Evolutionary conservation across 2,113 vertebrate genomes (phyloP).

Genomic region (Spilogale gracilis): DNA sequence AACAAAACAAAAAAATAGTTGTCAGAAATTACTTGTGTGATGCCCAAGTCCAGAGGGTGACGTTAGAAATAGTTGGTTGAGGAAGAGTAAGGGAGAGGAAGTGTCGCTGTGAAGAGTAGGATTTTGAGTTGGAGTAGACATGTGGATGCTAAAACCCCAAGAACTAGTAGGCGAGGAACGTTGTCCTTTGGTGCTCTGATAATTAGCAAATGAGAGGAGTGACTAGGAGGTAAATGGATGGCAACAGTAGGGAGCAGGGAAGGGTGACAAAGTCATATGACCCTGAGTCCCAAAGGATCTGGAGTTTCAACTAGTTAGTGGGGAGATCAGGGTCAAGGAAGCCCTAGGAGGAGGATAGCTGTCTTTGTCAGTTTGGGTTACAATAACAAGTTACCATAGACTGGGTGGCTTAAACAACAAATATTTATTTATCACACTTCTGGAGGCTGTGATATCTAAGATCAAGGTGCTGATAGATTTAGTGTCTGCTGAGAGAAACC

Average conservation of each 20-base stretch:
- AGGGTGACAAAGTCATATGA: neutral
- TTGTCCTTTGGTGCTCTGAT: neutral
- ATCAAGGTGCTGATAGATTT: neutral
- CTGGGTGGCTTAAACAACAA: neutral
- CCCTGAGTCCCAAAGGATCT: neutral
- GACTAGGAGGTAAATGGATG: neutral
- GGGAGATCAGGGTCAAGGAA: neutral
- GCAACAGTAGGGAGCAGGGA: neutral
- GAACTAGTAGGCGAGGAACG: neutral
- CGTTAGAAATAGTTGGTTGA: neutral
- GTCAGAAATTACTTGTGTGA: neutral
- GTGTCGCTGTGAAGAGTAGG: neutral
- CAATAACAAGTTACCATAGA: neutral
- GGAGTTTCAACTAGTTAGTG: neutral
- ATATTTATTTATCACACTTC: neutral
- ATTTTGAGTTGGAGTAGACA: neutral
- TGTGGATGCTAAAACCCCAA: neutral
- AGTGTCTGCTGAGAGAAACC: neutral
- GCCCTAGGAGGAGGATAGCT: neutral
- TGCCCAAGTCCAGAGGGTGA: neutral
- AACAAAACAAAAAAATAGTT: neutral
- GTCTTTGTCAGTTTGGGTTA: neutral
- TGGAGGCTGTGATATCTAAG: neutral
- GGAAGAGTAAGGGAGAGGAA: neutral
- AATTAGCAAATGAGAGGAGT: neutral